These are phyloP conservation scores for Caranx ignobilis DNA, from an alignment of 2,113 vertebrate species.

Conservation along the genomic window DNA sequence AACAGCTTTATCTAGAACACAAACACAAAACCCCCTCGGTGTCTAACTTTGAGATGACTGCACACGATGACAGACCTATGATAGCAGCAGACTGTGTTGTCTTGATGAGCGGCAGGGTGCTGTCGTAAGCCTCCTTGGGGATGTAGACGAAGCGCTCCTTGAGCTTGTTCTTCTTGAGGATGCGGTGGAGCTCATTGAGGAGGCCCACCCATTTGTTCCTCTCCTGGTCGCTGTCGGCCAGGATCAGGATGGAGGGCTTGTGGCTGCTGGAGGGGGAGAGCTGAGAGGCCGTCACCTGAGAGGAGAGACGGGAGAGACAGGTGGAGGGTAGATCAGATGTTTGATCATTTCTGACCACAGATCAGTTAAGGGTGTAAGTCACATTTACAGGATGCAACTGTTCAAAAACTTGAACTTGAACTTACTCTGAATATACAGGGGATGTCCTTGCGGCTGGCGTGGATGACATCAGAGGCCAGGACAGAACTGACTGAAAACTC, in stretches of 20 bases:
- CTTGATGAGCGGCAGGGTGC: conserved; percentile 98
- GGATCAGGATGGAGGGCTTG: conserved; percentile 95
- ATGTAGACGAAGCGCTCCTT: conserved; percentile 96
- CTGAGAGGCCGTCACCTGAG: conserved; percentile 95
- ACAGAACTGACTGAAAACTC: conserved; percentile 99
- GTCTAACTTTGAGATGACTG: background rate
- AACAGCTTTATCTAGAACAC: background rate
- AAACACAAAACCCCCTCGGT: background rate
- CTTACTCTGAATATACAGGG: conserved; percentile 98
- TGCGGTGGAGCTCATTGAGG: conserved; percentile 94
- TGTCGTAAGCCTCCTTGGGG: conserved; percentile 98
- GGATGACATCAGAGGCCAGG: conserved; percentile 97
- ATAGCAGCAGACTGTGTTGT: conserved; percentile 96
- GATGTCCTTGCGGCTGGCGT: conserved; percentile 96
- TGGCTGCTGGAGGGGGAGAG: conserved; percentile 91
- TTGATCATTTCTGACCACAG: background rate
- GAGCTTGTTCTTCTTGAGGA: conserved; percentile 97
- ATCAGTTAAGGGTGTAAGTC: no score
- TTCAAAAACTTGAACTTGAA: conserved; percentile 8
- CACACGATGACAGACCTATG: conserved; percentile 63
- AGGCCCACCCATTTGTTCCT: conserved; percentile 96
- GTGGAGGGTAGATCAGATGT: background rate
- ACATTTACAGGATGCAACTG: background rate
- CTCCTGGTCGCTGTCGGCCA: conserved; percentile 95
- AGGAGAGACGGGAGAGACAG: background rate